Percentiles rank a stretch among this genome's conserved stretches.
phyloP scores from a whole-genome alignment of 1,140 invertebrate species.

The Plutomurus gul region DNA sequence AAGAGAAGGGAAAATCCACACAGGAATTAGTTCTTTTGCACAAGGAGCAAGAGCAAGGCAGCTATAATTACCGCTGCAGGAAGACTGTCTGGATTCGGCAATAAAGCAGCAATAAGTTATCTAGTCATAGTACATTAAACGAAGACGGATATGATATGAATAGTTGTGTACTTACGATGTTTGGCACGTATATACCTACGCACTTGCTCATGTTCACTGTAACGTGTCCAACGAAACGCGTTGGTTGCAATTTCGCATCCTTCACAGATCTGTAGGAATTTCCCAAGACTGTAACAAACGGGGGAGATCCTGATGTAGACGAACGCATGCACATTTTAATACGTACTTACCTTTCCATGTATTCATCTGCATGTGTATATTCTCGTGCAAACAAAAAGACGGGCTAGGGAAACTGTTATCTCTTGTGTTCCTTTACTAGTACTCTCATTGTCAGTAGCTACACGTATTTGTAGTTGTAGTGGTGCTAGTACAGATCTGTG shows the following conservation, averaged over 20 bases:
- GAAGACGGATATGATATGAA: neutral
- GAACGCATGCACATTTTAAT: too few species aligned
- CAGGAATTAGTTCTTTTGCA: neutral
- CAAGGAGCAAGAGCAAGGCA: neutral
- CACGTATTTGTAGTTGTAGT: too few species aligned
- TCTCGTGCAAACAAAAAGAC: too few species aligned
- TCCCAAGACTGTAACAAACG: too few species aligned
- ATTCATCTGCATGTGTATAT: too few species aligned
- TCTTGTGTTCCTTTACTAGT: too few species aligned
- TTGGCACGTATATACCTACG: neutral
- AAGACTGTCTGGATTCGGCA: slow-evolving; percentile 11
- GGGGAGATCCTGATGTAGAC: too few species aligned
- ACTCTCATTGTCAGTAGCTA: too few species aligned
- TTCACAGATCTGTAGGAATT: slow-evolving; percentile 16
- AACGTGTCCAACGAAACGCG: slow-evolving; percentile 9
- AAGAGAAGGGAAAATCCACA: neutral
- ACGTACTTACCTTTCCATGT: too few species aligned
- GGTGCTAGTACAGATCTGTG: too few species aligned
- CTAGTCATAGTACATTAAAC: too few species aligned
- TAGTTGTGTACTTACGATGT: neutral
- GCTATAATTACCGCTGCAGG: neutral
- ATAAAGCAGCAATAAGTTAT: neutral
- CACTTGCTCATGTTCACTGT: slow-evolving; percentile 11
- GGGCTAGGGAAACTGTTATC: too few species aligned
- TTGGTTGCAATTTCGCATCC: slow-evolving; percentile 8